Conservation (phyloP, 2,113 vertebrate genomes). For the Carettochelys insculpta region DNA sequence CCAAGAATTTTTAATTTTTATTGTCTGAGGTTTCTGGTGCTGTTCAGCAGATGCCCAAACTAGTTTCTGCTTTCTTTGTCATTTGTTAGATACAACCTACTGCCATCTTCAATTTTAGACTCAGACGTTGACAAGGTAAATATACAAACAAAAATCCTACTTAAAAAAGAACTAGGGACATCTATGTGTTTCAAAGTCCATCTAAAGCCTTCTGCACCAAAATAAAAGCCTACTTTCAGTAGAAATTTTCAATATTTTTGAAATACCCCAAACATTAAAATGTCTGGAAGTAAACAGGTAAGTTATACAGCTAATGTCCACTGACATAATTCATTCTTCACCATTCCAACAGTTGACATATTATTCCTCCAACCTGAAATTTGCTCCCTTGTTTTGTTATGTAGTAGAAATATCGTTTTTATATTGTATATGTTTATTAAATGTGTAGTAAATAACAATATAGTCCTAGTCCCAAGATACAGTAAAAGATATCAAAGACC, state of each 20-base stretch:
- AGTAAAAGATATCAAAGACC: neutral
- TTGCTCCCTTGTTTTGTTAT: neutral
- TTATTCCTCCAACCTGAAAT: neutral
- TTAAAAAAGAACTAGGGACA: neutral
- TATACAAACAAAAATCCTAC: neutral
- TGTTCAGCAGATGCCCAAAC: neutral
- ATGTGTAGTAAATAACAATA: neutral
- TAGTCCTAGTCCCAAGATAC: neutral
- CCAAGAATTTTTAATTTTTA: neutral
- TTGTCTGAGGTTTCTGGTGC: neutral
- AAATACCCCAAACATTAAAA: neutral
- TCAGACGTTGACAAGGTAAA: neutral
- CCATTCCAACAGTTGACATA: neutral
- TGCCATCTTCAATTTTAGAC: neutral
- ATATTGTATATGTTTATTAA: neutral
- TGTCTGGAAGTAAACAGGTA: neutral
- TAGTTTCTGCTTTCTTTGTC: neutral
- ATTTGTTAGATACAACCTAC: neutral
- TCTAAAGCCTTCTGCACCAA: neutral
- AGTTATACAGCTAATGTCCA: neutral
- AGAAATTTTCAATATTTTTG: neutral
- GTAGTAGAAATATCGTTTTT: neutral
- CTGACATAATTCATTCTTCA: neutral
- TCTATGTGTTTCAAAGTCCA: neutral
- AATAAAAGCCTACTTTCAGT: neutral